phyloP scores from a whole-genome alignment of 1,140 invertebrate species.

The Sinella curviseta region DNA sequence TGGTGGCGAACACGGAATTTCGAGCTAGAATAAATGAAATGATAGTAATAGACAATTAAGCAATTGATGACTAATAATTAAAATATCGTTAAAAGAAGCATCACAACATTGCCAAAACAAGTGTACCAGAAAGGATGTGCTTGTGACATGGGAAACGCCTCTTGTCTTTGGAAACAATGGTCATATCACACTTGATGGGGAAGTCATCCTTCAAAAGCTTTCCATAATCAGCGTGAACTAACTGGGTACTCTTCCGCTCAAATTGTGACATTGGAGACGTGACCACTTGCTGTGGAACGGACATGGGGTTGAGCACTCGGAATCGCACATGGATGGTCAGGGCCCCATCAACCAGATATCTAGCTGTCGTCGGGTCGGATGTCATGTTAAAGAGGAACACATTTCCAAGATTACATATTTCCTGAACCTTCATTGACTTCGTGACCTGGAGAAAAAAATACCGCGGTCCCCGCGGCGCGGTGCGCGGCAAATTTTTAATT shows the following conservation, averaged over 20 bases:
- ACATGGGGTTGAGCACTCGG: neutral
- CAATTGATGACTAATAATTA: no score
- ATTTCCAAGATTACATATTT: neutral
- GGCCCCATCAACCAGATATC: neutral
- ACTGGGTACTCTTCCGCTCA: neutral
- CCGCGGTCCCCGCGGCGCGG: no score
- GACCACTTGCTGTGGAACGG: neutral
- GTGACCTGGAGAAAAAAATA: no score
- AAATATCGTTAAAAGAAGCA: no score
- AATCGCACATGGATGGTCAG: neutral
- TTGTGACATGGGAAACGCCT: neutral
- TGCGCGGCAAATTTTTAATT: no score
- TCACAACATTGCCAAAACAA: no score
- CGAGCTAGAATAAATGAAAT: neutral
- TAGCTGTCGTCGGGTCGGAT: neutral
- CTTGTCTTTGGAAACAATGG: neutral
- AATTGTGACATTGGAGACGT: neutral
- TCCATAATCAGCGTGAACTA: no score
- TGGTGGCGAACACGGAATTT: neutral
- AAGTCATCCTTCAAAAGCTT: no score
- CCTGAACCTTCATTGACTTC: neutral
- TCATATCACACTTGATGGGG: neutral
- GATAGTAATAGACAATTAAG: no score
- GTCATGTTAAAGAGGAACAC: neutral
- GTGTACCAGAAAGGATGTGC: neutral